Evolutionary conservation across 1,140 invertebrate species (phyloP).

Genomic region (Chironomus striatipennis): DNA sequence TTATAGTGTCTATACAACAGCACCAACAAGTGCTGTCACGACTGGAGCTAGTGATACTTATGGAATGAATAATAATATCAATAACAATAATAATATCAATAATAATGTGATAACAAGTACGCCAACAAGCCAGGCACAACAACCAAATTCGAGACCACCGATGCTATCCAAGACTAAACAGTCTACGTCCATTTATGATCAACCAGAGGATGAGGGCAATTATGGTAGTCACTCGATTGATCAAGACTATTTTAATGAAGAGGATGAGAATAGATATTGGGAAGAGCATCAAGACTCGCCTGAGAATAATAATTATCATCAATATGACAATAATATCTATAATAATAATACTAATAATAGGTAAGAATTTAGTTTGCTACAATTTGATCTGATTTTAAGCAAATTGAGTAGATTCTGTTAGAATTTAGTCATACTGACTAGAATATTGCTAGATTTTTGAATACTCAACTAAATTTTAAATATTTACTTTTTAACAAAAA

Average conservation of each 20-base stretch:
- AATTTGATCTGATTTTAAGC: background rate
- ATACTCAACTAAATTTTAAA: no score
- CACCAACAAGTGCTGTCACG: background rate
- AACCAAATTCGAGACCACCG: background rate
- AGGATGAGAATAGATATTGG: slow-evolving; percentile 38
- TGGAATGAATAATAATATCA: no score
- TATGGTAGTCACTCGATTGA: slow-evolving; percentile 34
- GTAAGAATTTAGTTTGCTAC: no score
- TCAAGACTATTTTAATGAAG: slow-evolving; percentile 41
- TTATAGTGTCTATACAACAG: background rate
- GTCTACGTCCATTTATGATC: background rate
- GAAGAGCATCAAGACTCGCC: slow-evolving; percentile 38
- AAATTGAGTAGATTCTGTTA: background rate
- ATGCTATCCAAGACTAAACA: background rate
- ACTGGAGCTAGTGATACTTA: no score
- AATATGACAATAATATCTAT: slow-evolving; percentile 8
- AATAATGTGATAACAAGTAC: background rate
- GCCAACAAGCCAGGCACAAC: background rate
- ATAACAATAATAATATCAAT: background rate
- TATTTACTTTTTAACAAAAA: no score
- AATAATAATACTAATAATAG: background rate
- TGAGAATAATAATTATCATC: slow-evolving; percentile 24
- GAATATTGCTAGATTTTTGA: no score
- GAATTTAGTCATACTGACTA: no score
- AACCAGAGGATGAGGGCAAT: slow-evolving; percentile 25